Evolutionary conservation across 2,888 invertebrate species (phyloP), one percentile per base, ranked within the genome.

Genomic region (Urechis unicinctus): DNA sequence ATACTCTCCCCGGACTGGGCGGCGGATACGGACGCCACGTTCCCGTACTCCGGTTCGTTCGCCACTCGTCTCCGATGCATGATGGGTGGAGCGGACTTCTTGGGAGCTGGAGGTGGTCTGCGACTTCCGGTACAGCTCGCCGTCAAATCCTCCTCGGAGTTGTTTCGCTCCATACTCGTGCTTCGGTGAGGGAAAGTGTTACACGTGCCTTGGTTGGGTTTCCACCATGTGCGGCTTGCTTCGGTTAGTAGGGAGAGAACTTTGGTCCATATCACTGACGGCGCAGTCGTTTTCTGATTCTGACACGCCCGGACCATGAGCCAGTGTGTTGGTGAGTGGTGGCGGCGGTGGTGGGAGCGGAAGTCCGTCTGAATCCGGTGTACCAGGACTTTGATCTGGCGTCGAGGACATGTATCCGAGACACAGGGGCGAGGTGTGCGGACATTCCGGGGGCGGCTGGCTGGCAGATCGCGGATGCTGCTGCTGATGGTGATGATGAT

Each of bases 201-300:
- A n/a, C n/a, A n/a, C 45, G 45, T 9, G 29, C 55, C 54, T 45
- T 45, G 57, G 47, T 48, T 57, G 13, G 59, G 59, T 29, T 58
- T 59, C 59, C 6, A 53, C 51, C 45, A 59, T 21, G 3, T 54
- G 47, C 9, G 58, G 58, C 51, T 59, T 61, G 48, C 52, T 50
- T 30, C 6, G 28, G n/a, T 1, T n/a, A 42, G 45, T 25, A 24
- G 13, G 6, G 24, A 17, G 50, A 43, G 28, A 31, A 41, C 48
- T 44, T 31, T 57, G 50, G 24, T 57, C 57, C 54, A 41, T n/a
- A 25, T 54, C 41, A n/a, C 41, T 24, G 30, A 53, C 45, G 31
- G 53, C 44, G 41, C 31, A 26, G 25, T 56, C 56, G 26, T 45
- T 42, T 17, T 56, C 51, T 13, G 43, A 42, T 2, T 2, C 48